Evolutionary conservation across 2,113 vertebrate genomes (phyloP).

Genomic region (Calypte anna): DNA sequence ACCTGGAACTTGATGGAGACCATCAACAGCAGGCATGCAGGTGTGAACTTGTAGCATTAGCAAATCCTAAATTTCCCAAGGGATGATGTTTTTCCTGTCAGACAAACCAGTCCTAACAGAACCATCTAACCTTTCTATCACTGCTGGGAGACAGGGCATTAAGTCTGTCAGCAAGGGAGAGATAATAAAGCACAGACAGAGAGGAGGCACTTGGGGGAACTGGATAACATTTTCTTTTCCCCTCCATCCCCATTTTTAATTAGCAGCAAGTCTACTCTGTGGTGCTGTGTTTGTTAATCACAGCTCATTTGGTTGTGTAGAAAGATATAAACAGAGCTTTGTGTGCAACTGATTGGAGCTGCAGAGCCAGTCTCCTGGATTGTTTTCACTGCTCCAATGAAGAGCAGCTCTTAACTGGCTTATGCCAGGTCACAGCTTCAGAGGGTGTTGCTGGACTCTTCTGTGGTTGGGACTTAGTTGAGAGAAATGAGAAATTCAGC

Average conservation of each 20-base stretch:
- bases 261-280: background rate
- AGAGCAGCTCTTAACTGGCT: background rate
- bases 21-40: background rate
- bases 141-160: background rate
- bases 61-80: background rate
- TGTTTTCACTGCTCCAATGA: background rate
- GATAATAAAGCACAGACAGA: background rate
- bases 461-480: background rate
- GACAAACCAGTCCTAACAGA: background rate
- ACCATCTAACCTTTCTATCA: background rate
- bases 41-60: background rate
- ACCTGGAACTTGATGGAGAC: background rate
- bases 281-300: background rate
- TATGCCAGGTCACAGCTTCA: background rate
- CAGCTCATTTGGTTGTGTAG: conserved; percentile 2
- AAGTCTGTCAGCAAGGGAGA: background rate
- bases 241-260: background rate
- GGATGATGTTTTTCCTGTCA: background rate
- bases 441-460: background rate
- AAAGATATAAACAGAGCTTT: background rate
- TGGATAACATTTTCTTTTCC: background rate
- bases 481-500: background rate
- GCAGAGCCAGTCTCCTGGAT: background rate
- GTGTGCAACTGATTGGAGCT: background rate
- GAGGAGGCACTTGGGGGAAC: background rate